Evolutionary conservation across 2,888 invertebrate genomes (phyloP), one percentile per base, ranked within the genome.

Genomic region (Brenthis hecate): DNA sequence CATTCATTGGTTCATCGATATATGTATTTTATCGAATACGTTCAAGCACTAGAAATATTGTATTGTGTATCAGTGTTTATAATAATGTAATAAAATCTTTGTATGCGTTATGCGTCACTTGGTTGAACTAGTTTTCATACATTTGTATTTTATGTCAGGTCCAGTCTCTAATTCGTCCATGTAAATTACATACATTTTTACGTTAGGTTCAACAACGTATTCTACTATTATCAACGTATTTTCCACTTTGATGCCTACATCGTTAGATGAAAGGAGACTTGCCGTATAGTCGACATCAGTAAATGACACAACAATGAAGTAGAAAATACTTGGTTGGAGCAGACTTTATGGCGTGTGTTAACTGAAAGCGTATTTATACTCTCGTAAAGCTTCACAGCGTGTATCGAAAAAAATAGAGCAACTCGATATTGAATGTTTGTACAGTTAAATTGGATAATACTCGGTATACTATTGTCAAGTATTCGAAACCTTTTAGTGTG

Each of bases 231-330:
- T 19, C n/a, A 56, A 48, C 43, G 51, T 63, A 48, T 56, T 23
- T 56, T 64, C 16, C 48, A 6, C 28, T 65, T 47, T 47, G 16
- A 51, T 58, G 23, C 53, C 53, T 51, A 32, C 58, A 28, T 54
- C 47, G 66, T 60, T 66, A 54, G 47, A 60, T 58, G 43, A 58
- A 64, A 65, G 60, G 61, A 56, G 56, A 51, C 56, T 65, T 56
- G 56, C 47, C 51, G 32, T 19, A 64, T 51, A 65, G 53, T 56
- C 58, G 43, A 60, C 68, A 68, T 51, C 58, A 36, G 55, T 61
- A 55, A 60, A 51, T 56, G 61, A 36, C 56, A 43, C 47, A 54
- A 19, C 36, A 48, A 60, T 48, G 48, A 65, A 58, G 64, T 56
- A 14, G 57, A 65, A 23, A 36, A 55, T 60, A 56, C 64, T 68